These are phyloP conservation scores for Romanomermis culicivorax DNA, from an alignment of 2,888 invertebrate species.

Conservation along the genomic window DNA sequence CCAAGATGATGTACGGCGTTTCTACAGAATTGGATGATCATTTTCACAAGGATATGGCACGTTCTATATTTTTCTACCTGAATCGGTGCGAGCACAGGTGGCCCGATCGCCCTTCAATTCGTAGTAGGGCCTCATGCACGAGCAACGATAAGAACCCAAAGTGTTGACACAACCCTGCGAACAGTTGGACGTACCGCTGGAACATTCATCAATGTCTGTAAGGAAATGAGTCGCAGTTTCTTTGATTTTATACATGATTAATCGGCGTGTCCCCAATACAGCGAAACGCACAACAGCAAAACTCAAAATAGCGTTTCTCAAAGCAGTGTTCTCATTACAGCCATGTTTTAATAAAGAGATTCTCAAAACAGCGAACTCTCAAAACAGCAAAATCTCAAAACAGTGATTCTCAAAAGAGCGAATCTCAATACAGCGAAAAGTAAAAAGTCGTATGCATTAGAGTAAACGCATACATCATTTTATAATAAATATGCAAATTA, in stretches of 20 bases:
- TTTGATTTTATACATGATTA: too few species aligned
- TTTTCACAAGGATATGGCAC: not conserved
- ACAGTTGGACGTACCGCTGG: constrained; percentile 63
- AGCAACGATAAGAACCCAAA: constrained; percentile 80
- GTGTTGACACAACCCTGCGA: constrained; percentile 87
- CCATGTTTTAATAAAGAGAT: too few species aligned
- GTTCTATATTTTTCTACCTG: constrained; percentile 19
- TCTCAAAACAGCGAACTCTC: too few species aligned
- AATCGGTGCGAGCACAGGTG: constrained; percentile 69
- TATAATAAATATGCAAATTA: too few species aligned
- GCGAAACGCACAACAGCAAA: too few species aligned
- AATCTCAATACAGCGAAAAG: too few species aligned
- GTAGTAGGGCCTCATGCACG: constrained; percentile 75
- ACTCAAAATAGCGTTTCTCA: not conserved
- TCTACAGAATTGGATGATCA: constrained; percentile 12
- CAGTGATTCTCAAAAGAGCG: too few species aligned
- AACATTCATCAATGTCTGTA: constrained; percentile 63
- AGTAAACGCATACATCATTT: too few species aligned
- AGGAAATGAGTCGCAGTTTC: too few species aligned
- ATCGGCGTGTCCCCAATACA: not conserved
- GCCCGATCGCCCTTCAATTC: constrained; percentile 63
- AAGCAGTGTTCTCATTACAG: too few species aligned
- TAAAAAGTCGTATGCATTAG: too few species aligned
- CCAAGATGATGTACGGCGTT: constrained; percentile 70
- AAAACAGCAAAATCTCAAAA: too few species aligned